These are phyloP conservation scores for Marronus borbonicus DNA, from an alignment of 2,888 invertebrate genomes.

Conservation along the genomic window DNA sequence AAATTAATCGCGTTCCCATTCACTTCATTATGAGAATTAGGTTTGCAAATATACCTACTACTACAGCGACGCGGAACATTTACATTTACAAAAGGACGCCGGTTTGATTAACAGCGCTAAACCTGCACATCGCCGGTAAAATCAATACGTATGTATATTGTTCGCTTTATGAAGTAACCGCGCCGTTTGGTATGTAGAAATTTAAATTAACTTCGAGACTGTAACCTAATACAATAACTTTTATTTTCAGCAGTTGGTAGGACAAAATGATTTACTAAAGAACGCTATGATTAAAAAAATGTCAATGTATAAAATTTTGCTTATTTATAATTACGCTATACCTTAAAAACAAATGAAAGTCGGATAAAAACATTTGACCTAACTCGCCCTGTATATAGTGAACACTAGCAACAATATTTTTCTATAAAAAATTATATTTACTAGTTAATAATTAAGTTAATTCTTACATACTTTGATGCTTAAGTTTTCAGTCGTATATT, in stretches of 20 bases:
- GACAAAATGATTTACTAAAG: neutral
- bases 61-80: neutral
- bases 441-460: too few species aligned
- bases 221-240: neutral
- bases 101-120: neutral
- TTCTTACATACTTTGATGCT: too few species aligned
- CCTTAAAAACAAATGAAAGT: too few species aligned
- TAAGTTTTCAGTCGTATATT: too few species aligned
- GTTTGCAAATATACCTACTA: neutral
- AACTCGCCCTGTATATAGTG: too few species aligned
- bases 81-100: neutral
- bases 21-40: neutral
- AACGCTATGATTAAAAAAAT: too few species aligned
- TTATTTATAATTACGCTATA: too few species aligned
- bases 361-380: too few species aligned
- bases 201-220: constrained; percentile 1
- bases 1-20: too few species aligned
- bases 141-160: neutral
- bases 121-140: neutral
- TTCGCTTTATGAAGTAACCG: neutral
- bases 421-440: too few species aligned
- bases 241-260: neutral
- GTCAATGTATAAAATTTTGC: too few species aligned
- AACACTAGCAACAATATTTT: too few species aligned
- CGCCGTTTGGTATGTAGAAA: neutral